Base-by-base conservation (phyloP, 1,140 invertebrate species). In the Lasioglossum albipes region DNA sequence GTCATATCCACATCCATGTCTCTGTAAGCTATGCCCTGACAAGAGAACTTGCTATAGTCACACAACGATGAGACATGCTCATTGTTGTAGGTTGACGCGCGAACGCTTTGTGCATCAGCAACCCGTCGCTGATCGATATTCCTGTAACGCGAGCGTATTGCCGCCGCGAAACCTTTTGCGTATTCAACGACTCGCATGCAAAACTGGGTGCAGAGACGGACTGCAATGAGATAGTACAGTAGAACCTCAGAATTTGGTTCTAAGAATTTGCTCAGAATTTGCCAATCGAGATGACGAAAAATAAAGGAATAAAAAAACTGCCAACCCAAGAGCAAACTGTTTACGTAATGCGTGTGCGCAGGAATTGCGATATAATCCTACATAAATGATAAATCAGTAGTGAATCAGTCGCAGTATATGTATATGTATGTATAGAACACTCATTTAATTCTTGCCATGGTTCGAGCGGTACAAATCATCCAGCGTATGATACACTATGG, bases 61-160 rank as follows among this genome's bases (percentile, higher is more conserved):
- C 36, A 13, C 49, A 57, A 36, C 45, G 13, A 74, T 41, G 36
- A 64, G 7, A 22, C 16, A 49, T 73, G 42, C 6, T 2, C 36
- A 61, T 73, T 45, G 31, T 71, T 12, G 6, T 57, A n/a, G 13
- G 13, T 13, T 10, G 27, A 2, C 10, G 27, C 42, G 27, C 16
- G 31, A 22, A 42, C 10, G 27, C 22, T 49, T 10, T 31, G 49
- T 27, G n/a, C 7, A 42, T 27, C 6, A 70, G 41, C 9, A 54
- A 42, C 16, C 16, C 45, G 41, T 64, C 62, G 49, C 49, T 73
- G 49, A 79, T 74, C 71, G 54, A 79, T 74, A 79, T 57, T 79
- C 57, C 31, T 66, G 22, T 42, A 31, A 79, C 20, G 22, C 36
- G 31, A 67, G 22, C 36, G 22, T 20, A 22, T 13, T 52, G 3